Evolutionary conservation across 1,140 invertebrate species (phyloP).

Genomic region (Hesperophylax magnus): DNA sequence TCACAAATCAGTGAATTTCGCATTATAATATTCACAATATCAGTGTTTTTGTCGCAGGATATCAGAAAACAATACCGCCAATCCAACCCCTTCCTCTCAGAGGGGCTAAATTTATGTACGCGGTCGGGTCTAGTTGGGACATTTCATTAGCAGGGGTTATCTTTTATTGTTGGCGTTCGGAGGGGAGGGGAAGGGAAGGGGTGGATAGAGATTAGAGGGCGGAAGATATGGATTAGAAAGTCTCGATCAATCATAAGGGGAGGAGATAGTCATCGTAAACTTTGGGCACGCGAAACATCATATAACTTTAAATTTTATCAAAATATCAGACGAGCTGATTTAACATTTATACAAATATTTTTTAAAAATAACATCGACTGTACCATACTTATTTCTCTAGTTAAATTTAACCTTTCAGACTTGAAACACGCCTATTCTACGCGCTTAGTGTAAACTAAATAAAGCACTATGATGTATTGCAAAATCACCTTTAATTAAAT

Average conservation of each 20-base stretch:
- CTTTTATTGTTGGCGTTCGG: conserved; percentile 27
- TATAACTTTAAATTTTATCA: no score
- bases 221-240: conserved; percentile 41
- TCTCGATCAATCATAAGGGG: conserved; percentile 34
- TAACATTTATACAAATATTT: no score
- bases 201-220: conserved; percentile 13
- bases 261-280: neutral
- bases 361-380: no score
- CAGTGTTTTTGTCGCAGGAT: no score
- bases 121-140: conserved; percentile 25
- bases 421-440: no score
- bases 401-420: no score
- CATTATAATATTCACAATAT: neutral
- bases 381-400: no score
- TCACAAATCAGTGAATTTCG: neutral
- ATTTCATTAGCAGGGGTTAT: conserved; percentile 40
- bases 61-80: conserved; percentile 18
- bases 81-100: neutral
- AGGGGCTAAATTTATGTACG: conserved; percentile 17
- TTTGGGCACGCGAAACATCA: neutral
- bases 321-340: neutral
- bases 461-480: no score
- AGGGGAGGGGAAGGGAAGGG: neutral
- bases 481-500: no score
- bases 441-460: no score